These are phyloP conservation scores for Penelope pileata DNA, from an alignment of 2,113 vertebrate genomes.

Conservation along the genomic window DNA sequence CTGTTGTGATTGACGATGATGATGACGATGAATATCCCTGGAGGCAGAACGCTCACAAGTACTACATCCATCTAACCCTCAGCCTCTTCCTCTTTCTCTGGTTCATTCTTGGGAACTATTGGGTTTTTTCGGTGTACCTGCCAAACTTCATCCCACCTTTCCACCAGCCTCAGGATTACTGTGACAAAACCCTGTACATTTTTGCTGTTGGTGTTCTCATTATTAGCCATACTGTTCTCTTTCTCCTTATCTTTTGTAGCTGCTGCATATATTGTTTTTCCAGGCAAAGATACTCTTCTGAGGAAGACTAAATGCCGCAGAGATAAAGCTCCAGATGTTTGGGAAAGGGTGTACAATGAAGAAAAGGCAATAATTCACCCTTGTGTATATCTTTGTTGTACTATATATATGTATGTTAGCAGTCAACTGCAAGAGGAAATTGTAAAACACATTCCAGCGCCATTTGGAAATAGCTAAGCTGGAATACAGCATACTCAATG, in stretches of 20 bases:
- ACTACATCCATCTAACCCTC: conserved; percentile 73
- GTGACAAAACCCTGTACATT: conserved; percentile 74
- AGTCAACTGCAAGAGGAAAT: not conserved
- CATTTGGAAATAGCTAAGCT: conserved; percentile 16
- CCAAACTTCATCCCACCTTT: conserved; percentile 77
- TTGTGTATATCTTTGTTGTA: not conserved
- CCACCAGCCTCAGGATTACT: conserved; percentile 76
- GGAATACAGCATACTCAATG: not conserved
- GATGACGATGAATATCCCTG: conserved; percentile 72
- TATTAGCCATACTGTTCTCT: conserved; percentile 66
- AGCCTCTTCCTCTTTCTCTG: conserved; percentile 77
- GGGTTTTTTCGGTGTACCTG: conserved; percentile 74
- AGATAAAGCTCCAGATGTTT: not conserved
- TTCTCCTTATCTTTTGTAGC: conserved; percentile 61
- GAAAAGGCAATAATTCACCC: conserved; percentile 36
- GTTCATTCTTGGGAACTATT: conserved; percentile 78
- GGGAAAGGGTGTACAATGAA: not conserved
- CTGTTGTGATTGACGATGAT: conserved; percentile 71
- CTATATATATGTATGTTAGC: not conserved
- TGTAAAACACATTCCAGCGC: not conserved
- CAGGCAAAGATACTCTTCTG: conserved; percentile 23
- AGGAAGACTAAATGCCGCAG: conserved; percentile 55
- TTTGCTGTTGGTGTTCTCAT: conserved; percentile 70
- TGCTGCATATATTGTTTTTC: conserved; percentile 65
- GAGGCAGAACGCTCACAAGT: conserved; percentile 75